Base-by-base conservation (phyloP, 2,113 vertebrate species). In the Falcunculus frontatus region DNA sequence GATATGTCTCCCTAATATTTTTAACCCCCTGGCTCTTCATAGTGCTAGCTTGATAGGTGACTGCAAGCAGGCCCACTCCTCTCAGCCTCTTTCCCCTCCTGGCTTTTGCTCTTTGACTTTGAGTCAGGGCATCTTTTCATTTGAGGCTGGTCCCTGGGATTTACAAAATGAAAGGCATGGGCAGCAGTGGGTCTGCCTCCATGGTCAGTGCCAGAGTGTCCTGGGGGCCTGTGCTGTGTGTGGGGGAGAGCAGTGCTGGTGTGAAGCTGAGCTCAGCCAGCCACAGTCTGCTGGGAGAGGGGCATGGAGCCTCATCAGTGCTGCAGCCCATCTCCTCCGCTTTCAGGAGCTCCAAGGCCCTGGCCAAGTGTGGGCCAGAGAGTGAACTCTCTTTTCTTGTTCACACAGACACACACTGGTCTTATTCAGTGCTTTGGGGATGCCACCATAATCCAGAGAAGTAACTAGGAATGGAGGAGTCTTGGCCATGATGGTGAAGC, bases 331-430 rank as follows among this genome's bases (percentile, higher is more conserved):
- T 26, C 69, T 55, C 18, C 22, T 59, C 59, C 14, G 55, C 55
- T 50, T 67, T n/a, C 70, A 18, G 25, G 46, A 42, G 64, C 63
- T 75, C 56, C 42, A 13, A 12, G 9, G 44, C 21, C 23, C 21
- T 20, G 44, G 47, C 37, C 2, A 7, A 8, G 32, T 0, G 10
- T 0, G 0, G 46, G 16, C 35, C 41, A 11, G 56, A 74, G 18
- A 30, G 9, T 9, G 41, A 73, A 20, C 14, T 55, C 18, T 5
- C 29, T 70, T 39, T 26, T 46, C n/a, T 26, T 41, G 56, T 55
- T 74, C 35, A 11, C 0, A 0, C 7, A 50, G 68, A 55, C 22
- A 41, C 4, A 13, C 15, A 4, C 8, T 0, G 4, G 23, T 30
- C 10, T 65, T 35, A 26, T 1, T 11, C 8, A 4, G 50, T 60